A percentile compares a stretch with the other conserved stretches of the same genome.
phyloP scores from a whole-genome alignment of 2,888 invertebrate genomes.

The Imbricaverruca yamaguchii region DNA sequence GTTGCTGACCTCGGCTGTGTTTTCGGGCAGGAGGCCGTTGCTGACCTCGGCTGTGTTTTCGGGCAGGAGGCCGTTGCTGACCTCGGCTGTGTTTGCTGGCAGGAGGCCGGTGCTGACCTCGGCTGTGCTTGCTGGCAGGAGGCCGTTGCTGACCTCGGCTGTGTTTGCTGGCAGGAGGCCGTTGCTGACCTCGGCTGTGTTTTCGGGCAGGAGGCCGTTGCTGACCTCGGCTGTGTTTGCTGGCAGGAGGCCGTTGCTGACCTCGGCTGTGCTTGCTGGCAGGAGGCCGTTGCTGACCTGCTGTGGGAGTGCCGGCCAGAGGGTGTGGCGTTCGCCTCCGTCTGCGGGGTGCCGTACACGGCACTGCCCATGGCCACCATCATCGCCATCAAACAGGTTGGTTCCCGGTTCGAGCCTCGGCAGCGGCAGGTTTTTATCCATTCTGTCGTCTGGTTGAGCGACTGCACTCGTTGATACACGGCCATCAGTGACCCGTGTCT shows the following conservation, averaged over 20 bases:
- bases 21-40: not conserved
- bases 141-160: not conserved
- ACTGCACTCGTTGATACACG: too few species aligned
- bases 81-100: conserved; percentile 21
- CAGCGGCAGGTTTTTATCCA: too few species aligned
- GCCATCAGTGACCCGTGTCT: too few species aligned
- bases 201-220: too few species aligned
- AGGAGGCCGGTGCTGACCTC: too few species aligned
- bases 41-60: not conserved
- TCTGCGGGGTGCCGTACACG: conserved; percentile 96
- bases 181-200: conserved; percentile 45
- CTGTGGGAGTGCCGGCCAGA: conserved; percentile 51
- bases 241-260: too few species aligned
- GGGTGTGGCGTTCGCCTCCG: conserved; percentile 43
- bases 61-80: conserved; percentile 54
- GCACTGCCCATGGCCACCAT: conserved; percentile 90
- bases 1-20: too few species aligned
- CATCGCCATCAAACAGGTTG: conserved; percentile 59
- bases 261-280: conserved; percentile 19
- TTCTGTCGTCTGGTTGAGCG: too few species aligned
- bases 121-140: too few species aligned
- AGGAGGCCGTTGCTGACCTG: conserved; percentile 55
- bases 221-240: too few species aligned
- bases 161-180: conserved; percentile 46
- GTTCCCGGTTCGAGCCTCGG: conserved; percentile 36